Evolutionary conservation across 2,113 vertebrate genomes (phyloP), one percentile per base, ranked within the genome.

Genomic region (Leptodactylus fuscus): DNA sequence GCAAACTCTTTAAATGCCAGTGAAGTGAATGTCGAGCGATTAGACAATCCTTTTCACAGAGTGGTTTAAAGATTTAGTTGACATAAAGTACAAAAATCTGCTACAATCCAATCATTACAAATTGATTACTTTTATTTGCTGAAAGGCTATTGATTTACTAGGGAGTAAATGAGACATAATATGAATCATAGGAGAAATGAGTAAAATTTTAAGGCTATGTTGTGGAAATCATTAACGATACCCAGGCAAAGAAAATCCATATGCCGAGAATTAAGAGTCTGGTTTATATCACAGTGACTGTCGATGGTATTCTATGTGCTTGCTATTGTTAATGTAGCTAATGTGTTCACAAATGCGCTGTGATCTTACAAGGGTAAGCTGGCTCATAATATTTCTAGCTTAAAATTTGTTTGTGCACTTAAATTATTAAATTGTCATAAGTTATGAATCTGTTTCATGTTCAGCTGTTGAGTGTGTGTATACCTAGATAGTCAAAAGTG

Each of bases 101-200:
- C 76, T 85, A 65, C 75, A 85, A 85, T 85, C 83, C 76, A 85
- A 85, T 85, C 83, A 85, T 85, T 85, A 85, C 83, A 85, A 85
- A 85, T 85, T 85, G 83, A 85, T 85, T 85, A 85, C 48, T 77
- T 85, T 85, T 85, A 85, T 85, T 85, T 85, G 83, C 76, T 85
- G 83, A 85, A 85, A 85, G 83, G 83, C 76, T 79, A 85, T 80
- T 85, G 75, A 85, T 85, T 85, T 85, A 85, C 60, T 85, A 51
- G 76, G 46, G 53, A 85, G 60, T 85, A 85, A 85, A 78, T 85
- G 83, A 85, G 75, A 85, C 49, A 85, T 85, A 85, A 85, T 85
- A 85, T 85, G 83, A 85, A 85, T 85, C 83, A 85, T 85, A 80
- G 83, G 76, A 85, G 83, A 85, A 85, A 85, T 85, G 76, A 70